Base-by-base conservation (phyloP, 2,113 vertebrate genomes). In the Sclerurus mexicanus region DNA sequence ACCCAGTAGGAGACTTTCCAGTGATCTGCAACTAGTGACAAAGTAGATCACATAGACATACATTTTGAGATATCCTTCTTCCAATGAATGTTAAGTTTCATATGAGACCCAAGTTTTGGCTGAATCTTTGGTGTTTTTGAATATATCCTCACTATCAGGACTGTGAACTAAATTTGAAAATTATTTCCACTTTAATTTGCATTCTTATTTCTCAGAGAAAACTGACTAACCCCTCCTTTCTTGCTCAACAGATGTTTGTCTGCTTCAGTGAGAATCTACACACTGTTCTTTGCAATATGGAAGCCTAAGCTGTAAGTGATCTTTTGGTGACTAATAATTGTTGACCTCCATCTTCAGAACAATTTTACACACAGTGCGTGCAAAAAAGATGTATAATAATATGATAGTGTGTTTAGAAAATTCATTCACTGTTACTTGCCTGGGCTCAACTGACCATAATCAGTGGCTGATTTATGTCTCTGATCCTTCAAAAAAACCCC, bases 11-110 rank as follows among this genome's bases (percentile, higher is more conserved):
- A 79, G 49, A 69, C 20, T 77, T 33, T 62, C 30, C 73, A 74
- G 68, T 55, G 46, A 86, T 42, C 35, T 93, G 46, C n/a, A 50
- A 73, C 12, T 23, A 86, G 6, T 42, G 75, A 21, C 52, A 67
- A 5, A 0, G 0, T 25, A 59, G 63, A 73, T 63, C 25, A 50
- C 0, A 0, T 28, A 71, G 72, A 74, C 92, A 74, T 62, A 24
- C 33, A 37, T 67, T 39, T 74, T 56, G 30, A 24, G 59, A 72
- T 81, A 58, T 30, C 40, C 37, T 68, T 84, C 47, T 64, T 75
- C 33, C 62, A 68, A 5, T 37, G 42, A 78, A 82, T 19, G 14
- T 71, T 20, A 86, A 78, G 21, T 53, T 78, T 67, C 40, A 27
- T 59, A 55, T 77, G 30, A 62, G 52, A 71, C 20, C 14, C 27